These are phyloP conservation scores for Microcebus griseorufus DNA, from an alignment of 2,113 vertebrate species.

Conservation along the genomic window DNA sequence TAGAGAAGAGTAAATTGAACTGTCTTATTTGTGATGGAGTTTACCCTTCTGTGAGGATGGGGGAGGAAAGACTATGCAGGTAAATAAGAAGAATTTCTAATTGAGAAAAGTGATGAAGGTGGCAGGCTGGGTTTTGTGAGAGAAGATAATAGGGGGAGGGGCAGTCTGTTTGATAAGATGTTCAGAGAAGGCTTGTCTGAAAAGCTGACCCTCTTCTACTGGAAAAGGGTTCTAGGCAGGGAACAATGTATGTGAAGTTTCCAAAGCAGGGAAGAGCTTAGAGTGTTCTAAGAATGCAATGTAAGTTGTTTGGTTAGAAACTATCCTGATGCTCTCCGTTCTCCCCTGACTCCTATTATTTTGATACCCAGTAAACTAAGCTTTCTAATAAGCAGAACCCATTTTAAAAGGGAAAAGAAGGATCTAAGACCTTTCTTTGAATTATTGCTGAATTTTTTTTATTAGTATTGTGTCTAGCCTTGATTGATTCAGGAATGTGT, in stretches of 20 bases:
- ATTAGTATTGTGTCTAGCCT: background rate
- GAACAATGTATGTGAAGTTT: background rate
- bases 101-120: background rate
- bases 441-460: background rate
- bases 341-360: background rate
- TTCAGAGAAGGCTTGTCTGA: background rate
- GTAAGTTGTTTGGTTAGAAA: background rate
- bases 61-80: background rate
- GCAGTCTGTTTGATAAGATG: background rate
- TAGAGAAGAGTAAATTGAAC: background rate
- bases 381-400: background rate
- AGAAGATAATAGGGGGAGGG: background rate
- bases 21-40: background rate
- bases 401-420: constrained; percentile 21
- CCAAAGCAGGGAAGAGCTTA: background rate
- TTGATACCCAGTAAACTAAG: background rate
- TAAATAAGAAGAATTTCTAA: background rate
- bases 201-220: background rate
- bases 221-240: background rate
- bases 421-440: background rate
- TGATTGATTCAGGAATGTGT: background rate
- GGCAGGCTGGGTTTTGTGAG: constrained; percentile 3
- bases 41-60: background rate
- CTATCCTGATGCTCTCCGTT: background rate
- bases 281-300: background rate